Evolutionary conservation across 2,113 vertebrate genomes (phyloP).

Genomic region (Hyaena hyaena): DNA sequence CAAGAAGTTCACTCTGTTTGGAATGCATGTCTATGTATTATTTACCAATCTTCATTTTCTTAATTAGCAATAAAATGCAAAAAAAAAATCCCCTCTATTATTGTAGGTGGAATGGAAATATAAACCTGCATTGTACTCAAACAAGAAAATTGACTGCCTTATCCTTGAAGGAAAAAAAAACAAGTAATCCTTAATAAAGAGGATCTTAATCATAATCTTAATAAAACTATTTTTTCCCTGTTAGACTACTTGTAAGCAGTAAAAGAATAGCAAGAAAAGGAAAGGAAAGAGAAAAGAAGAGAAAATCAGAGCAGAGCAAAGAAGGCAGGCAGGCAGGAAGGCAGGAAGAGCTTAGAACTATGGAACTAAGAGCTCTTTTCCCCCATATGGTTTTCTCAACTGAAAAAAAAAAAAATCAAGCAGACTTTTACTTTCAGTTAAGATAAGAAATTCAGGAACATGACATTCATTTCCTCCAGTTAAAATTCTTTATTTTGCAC

Average conservation of each 20-base stretch:
- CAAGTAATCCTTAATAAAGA: background rate
- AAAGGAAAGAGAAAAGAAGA: fast-evolving
- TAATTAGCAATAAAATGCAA: background rate
- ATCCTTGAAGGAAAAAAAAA: background rate
- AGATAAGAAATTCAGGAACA: background rate
- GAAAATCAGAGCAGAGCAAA: background rate
- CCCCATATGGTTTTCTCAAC: background rate
- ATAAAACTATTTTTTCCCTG: background rate
- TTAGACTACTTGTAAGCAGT: background rate
- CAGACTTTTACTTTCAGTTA: background rate
- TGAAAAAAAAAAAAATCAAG: background rate
- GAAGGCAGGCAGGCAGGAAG: too few relatives aligned
- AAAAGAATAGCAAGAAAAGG: background rate
- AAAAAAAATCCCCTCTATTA: background rate
- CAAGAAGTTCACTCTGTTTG: background rate
- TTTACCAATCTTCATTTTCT: background rate
- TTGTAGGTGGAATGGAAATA: background rate
- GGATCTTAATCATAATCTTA: background rate
- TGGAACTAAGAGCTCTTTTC: background rate
- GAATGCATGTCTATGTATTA: background rate
- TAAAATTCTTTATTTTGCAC: background rate
- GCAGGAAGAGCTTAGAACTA: background rate
- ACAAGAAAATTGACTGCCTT: background rate
- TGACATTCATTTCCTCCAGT: background rate
- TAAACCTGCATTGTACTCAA: background rate